Conservation (phyloP, 2,888 invertebrate species). For the Helleia helle region DNA sequence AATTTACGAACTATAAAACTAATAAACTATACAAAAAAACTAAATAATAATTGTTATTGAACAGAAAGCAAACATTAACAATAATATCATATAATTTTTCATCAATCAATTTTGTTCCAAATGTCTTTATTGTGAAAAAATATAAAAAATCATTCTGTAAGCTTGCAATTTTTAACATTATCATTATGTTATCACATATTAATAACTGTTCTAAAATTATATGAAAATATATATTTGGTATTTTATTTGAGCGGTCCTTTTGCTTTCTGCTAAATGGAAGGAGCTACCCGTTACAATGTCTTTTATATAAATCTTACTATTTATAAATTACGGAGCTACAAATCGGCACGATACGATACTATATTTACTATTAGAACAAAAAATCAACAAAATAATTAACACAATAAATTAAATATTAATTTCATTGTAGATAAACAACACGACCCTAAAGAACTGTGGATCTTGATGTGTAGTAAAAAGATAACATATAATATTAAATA, state of each 20-base stretch:
- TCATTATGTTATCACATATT: background rate
- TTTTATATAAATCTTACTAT: slow-evolving; percentile 13
- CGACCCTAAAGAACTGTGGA: background rate
- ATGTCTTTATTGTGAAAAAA: too few species aligned
- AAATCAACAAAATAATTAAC: slow-evolving; percentile 4
- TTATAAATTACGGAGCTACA: slow-evolving; percentile 19
- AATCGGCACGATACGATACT: slow-evolving; percentile 3
- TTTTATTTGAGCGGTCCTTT: slow-evolving; percentile 27
- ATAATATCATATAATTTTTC: too few species aligned
- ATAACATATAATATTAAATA: too few species aligned
- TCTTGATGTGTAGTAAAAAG: too few species aligned
- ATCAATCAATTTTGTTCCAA: too few species aligned
- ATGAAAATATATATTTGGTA: slow-evolving; percentile 32
- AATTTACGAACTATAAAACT: too few species aligned
- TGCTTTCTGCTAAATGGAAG: slow-evolving; percentile 26
- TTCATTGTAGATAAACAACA: background rate
- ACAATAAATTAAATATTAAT: background rate
- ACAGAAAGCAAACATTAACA: too few species aligned
- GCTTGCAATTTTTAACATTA: too few species aligned
- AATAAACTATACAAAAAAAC: too few species aligned
- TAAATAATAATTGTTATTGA: too few species aligned
- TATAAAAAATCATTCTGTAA: too few species aligned
- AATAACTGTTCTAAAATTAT: background rate
- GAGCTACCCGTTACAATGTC: slow-evolving; percentile 37
- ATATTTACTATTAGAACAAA: background rate